Percentiles rank a stretch among this genome's conserved stretches.
Conservation (phyloP, 1,140 invertebrate genomes). For the Trichonephila inaurata region DNA sequence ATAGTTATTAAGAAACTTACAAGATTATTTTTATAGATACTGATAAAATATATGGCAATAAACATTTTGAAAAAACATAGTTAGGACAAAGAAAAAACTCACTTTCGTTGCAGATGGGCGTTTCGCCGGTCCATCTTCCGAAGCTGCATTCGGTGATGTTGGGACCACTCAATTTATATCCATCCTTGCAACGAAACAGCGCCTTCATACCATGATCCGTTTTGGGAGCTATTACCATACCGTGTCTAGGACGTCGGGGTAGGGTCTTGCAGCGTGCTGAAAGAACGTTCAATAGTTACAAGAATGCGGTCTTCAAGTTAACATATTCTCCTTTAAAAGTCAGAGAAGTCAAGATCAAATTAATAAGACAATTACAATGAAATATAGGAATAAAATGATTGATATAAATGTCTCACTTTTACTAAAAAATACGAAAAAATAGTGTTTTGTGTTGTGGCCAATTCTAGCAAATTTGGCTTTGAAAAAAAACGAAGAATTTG, state of each 20-base stretch:
- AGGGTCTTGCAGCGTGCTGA: slow-evolving; percentile 89
- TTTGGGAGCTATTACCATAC: slow-evolving; percentile 97
- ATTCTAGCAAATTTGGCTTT: too few species aligned
- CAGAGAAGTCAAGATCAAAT: too few species aligned
- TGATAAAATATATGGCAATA: not conserved
- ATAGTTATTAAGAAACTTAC: too few species aligned
- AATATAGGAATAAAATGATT: too few species aligned
- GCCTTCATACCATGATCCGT: slow-evolving; percentile 97
- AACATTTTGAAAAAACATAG: too few species aligned
- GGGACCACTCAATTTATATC: slow-evolving; percentile 88
- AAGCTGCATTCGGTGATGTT: slow-evolving; percentile 91
- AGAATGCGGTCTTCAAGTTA: not conserved
- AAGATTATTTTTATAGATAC: not conserved
- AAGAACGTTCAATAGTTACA: not conserved
- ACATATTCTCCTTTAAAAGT: too few species aligned
- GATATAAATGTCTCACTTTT: too few species aligned
- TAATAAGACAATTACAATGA: too few species aligned
- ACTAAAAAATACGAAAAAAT: too few species aligned
- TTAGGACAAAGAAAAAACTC: slow-evolving; percentile 73
- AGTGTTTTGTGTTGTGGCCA: too few species aligned
- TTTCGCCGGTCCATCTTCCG: slow-evolving; percentile 94
- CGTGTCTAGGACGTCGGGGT: slow-evolving; percentile 92
- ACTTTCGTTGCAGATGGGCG: slow-evolving; percentile 92
- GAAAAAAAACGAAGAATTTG: too few species aligned
- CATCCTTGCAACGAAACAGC: slow-evolving; percentile 94